phyloP scores from a whole-genome alignment of 2,113 vertebrate genomes.

The Cyanoderma ruficeps region DNA sequence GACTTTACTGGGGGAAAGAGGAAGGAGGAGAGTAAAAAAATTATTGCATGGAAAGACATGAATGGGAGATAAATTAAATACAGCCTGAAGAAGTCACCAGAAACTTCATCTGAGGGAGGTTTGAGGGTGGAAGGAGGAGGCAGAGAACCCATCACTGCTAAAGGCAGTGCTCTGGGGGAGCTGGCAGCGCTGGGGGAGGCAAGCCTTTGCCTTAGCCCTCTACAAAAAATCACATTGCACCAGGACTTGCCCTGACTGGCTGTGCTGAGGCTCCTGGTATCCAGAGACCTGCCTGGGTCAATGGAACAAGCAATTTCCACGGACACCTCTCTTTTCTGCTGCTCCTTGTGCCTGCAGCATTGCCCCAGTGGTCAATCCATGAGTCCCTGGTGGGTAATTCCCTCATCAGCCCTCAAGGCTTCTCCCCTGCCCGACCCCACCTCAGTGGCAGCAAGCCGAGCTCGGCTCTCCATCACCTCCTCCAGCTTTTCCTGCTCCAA shows the following conservation, averaged over 20 bases:
- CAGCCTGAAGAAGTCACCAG: background rate
- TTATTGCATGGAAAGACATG: background rate
- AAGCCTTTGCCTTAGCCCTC: background rate
- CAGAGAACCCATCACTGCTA: background rate
- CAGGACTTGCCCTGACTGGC: background rate
- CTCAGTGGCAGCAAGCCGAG: background rate
- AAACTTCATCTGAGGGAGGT: background rate
- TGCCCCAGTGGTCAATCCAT: background rate
- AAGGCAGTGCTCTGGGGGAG: fast-evolving
- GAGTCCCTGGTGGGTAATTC: background rate
- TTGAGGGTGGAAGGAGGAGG: background rate
- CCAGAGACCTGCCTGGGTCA: background rate
- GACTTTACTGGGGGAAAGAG: background rate
- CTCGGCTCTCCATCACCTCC: background rate
- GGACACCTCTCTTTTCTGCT: background rate
- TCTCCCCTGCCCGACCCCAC: background rate
- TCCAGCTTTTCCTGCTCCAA: background rate
- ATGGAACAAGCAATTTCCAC: fast-evolving
- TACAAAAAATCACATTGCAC: background rate
- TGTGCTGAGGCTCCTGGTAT: background rate
- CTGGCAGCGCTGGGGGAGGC: background rate
- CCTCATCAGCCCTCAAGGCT: background rate
- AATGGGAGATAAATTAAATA: background rate
- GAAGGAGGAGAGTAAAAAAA: background rate
- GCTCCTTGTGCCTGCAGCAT: background rate